phyloP scores from a whole-genome alignment of 1,140 invertebrate species.

The Nylanderia fulva region DNA sequence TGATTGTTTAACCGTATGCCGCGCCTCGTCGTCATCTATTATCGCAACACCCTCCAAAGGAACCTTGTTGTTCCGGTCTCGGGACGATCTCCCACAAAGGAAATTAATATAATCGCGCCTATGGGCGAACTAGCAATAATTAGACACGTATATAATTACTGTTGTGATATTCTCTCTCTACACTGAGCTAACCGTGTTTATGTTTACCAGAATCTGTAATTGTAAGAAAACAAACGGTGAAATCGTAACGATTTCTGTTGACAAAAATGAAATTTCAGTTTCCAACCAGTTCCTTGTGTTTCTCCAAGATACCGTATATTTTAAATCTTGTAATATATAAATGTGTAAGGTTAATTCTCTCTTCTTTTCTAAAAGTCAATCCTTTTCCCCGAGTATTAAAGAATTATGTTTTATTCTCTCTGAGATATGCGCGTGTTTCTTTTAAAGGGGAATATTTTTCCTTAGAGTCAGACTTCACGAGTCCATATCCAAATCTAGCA shows the following conservation, averaged over 20 bases:
- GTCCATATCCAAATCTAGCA: neutral
- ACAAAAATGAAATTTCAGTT: neutral
- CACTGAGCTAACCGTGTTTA: constrained; percentile 4
- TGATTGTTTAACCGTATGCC: constrained; percentile 48
- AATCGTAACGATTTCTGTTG: no score
- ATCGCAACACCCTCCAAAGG: constrained; percentile 34
- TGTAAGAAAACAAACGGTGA: neutral
- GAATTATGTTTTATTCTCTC: neutral
- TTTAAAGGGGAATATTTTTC: neutral
- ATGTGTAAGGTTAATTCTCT: no score
- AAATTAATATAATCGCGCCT: constrained; percentile 44
- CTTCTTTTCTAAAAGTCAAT: neutral
- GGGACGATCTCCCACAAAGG: constrained; percentile 14
- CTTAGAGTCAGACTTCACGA: neutral
- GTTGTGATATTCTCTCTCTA: constrained; percentile 12
- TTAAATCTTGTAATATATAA: neutral
- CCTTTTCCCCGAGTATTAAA: neutral
- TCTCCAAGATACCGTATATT: neutral
- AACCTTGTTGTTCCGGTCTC: neutral
- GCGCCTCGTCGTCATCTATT: constrained; percentile 22
- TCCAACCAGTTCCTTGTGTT: neutral
- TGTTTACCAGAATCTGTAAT: constrained; percentile 17
- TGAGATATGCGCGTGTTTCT: neutral
- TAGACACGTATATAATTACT: neutral
- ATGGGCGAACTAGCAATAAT: constrained; percentile 1